Base-by-base conservation (phyloP, 2,888 invertebrate species). In the Schrankia costaestrigalis region DNA sequence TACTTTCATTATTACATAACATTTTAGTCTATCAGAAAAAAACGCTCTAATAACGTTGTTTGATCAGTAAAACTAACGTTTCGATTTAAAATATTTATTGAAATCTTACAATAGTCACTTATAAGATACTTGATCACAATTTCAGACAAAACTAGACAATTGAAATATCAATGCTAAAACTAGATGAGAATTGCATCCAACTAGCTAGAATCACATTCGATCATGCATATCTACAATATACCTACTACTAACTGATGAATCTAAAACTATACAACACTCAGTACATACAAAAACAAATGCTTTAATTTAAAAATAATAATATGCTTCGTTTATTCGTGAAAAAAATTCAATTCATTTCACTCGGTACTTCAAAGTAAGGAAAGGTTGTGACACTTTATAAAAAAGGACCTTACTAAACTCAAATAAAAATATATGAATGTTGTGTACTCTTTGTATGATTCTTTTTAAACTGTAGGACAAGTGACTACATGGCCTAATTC, bases 401-500 rank as follows among this genome's bases (percentile, higher is more conserved):
- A n/a, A n/a, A n/a, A n/a, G n/a, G n/a, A n/a, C n/a, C n/a, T n/a
- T n/a, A n/a, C n/a, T n/a, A n/a, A n/a, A n/a, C n/a, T n/a, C n/a
- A n/a, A n/a, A n/a, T n/a, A n/a, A n/a, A n/a, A n/a, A n/a, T n/a
- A n/a, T n/a, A n/a, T n/a, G n/a, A n/a, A n/a, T n/a, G n/a, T n/a
- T n/a, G n/a, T n/a, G n/a, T n/a, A n/a, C n/a, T n/a, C n/a, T n/a
- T n/a, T n/a, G n/a, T n/a, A n/a, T n/a, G n/a, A n/a, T n/a, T n/a
- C n/a, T n/a, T 25, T 26, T 45, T 68, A 86, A 23, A 87, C 79
- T 2, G 77, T 63, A 11, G 87, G 85, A 41, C 87, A 87, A 7
- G 82, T 83, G 27, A 87, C 87, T 21, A 87, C 86, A 56, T 86
- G 84, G 8, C 86, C 86, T 37, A 71, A 63, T 38, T 85, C 82